These are phyloP conservation scores for Lophius piscatorius DNA, from an alignment of 2,113 vertebrate genomes.

Conservation along the genomic window DNA sequence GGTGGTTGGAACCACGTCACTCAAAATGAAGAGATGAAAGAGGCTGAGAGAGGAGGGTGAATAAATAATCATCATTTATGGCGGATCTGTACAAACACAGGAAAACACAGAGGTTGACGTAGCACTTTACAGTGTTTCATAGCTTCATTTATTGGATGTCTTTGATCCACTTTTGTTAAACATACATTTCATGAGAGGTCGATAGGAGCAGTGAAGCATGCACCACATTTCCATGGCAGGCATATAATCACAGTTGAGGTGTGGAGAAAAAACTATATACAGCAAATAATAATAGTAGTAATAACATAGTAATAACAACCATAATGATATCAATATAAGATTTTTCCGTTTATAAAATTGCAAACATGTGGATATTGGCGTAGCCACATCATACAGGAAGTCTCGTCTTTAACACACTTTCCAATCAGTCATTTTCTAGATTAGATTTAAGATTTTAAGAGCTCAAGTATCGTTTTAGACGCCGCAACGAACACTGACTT, in stretches of 20 bases:
- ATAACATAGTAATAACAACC: conserved; percentile 39
- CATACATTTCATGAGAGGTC: conserved; percentile 76
- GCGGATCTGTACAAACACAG: conserved; percentile 11
- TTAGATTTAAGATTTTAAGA: conserved; percentile 47
- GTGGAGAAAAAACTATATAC: conserved; percentile 72
- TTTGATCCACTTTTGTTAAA: conserved; percentile 61
- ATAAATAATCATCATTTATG: conserved; percentile 11
- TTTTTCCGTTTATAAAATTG: conserved; percentile 69
- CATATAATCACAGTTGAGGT: conserved; percentile 76
- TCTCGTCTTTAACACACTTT: conserved; percentile 47
- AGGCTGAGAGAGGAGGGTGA: conserved; percentile 23
- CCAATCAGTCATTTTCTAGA: conserved; percentile 27
- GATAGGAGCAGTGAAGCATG: conserved; percentile 75
- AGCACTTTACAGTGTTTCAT: conserved; percentile 50
- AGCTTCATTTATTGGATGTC: conserved; percentile 65
- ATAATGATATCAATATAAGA: conserved; percentile 24
- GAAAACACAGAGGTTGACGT: conserved; percentile 42
- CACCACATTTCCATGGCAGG: conserved; percentile 76
- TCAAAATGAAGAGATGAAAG: too few species aligned
- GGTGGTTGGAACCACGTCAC: conserved; percentile 39
- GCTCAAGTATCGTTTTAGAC: conserved; percentile 54
- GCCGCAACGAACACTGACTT: conserved; percentile 74
- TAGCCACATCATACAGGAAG: conserved; percentile 53
- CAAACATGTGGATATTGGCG: conserved; percentile 60
- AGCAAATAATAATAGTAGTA: conserved; percentile 49